Evolutionary conservation across 1,140 invertebrate species (phyloP).

Genomic region (Drosophila orena): DNA sequence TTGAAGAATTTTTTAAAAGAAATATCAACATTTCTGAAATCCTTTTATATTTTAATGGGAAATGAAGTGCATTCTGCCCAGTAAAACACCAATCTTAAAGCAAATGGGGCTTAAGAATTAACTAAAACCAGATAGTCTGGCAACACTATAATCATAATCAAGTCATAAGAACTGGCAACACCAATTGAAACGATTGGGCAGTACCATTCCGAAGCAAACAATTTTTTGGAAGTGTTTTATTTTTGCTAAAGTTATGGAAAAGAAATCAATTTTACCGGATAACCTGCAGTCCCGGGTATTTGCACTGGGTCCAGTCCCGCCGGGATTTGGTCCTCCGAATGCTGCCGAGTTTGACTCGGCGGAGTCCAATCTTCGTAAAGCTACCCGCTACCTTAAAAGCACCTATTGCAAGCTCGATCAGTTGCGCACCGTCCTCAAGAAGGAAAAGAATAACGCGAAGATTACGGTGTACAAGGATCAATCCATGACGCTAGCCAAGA

Average conservation of each 20-base stretch:
- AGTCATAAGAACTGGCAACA: neutral
- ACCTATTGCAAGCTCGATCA: neutral
- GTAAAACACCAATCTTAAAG: no score
- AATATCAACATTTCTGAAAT: no score
- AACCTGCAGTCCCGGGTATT: neutral
- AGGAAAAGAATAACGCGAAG: neutral
- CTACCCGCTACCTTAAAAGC: no score
- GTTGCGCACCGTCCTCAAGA: neutral
- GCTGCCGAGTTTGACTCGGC: neutral
- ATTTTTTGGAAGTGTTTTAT: neutral
- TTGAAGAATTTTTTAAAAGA: no score
- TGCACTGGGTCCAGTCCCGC: neutral
- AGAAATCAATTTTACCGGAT: neutral
- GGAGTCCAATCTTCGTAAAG: neutral
- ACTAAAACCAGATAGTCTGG: neutral
- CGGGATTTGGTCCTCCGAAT: neutral
- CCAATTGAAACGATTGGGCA: neutral
- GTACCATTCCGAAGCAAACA: neutral
- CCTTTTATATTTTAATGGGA: no score
- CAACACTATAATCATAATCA: neutral
- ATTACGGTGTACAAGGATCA: neutral
- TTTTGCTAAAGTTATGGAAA: neutral
- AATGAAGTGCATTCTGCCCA: neutral
- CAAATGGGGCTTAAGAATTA: neutral
- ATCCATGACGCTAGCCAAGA: neutral